phyloP scores from a whole-genome alignment of 2,888 invertebrate genomes.

The Tuberolachnus salignus region DNA sequence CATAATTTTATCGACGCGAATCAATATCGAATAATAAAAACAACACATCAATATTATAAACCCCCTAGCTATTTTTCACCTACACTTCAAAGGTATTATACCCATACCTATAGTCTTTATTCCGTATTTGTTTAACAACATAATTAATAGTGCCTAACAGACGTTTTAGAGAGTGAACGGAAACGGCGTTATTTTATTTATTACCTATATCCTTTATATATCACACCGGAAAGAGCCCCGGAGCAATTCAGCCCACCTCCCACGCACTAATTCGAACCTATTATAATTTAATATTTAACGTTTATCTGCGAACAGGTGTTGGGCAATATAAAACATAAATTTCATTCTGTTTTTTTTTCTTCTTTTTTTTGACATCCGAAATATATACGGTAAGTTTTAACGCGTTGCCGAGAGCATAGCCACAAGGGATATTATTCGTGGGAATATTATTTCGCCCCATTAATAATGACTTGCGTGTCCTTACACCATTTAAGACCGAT shows the following conservation, averaged over 20 bases:
- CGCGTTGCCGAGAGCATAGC: constrained; percentile 8
- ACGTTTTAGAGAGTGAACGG: background rate
- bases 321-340: constrained; percentile 39
- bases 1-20: background rate
- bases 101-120: too few species aligned
- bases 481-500: constrained; percentile 29
- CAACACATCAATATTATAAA: too few species aligned
- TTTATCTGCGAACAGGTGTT: constrained; percentile 45
- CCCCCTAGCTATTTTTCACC: too few species aligned
- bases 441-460: constrained; percentile 30
- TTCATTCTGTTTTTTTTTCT: constrained; percentile 9
- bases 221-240: constrained; percentile 39
- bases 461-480: constrained; percentile 49
- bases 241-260: constrained; percentile 17
- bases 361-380: constrained; percentile 29
- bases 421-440: constrained; percentile 35
- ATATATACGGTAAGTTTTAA: constrained; percentile 27
- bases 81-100: too few species aligned
- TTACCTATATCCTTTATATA: constrained; percentile 29
- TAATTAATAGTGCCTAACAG: background rate
- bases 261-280: constrained; percentile 17
- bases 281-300: background rate
- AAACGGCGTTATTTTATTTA: constrained; percentile 13
- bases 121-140: too few species aligned
- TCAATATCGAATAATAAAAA: too few species aligned